phyloP scores from a whole-genome alignment of 2,888 invertebrate genomes.

The Acanthopleura granulata region DNA sequence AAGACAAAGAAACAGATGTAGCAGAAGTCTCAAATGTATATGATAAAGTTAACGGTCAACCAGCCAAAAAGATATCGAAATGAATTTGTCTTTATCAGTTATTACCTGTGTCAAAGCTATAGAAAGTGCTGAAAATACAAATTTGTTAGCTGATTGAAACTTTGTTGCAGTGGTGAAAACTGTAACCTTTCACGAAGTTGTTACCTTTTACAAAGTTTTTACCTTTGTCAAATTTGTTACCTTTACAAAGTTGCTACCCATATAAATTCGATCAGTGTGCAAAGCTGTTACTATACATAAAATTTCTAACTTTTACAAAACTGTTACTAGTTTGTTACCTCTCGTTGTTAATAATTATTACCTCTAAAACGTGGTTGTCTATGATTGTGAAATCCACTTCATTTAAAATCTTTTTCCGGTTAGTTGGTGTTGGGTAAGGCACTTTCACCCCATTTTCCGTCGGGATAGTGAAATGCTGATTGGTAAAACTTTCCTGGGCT shows the following conservation, averaged over 20 bases:
- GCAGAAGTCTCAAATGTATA: too few relatives aligned
- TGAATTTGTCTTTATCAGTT: background rate
- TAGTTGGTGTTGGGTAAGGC: conserved; percentile 17
- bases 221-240: too few relatives aligned
- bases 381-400: conserved; percentile 15
- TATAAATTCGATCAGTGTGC: background rate
- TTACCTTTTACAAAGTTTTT: too few relatives aligned
- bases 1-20: background rate
- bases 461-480: background rate
- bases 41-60: too few relatives aligned
- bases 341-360: background rate
- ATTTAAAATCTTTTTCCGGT: conserved; percentile 20
- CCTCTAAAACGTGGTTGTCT: conserved; percentile 22
- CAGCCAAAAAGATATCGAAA: background rate
- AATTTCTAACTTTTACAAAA: too few relatives aligned
- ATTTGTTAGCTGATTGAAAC: too few relatives aligned
- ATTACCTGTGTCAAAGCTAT: background rate
- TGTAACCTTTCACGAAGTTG: too few relatives aligned
- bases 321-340: background rate
- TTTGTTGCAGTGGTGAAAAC: too few relatives aligned
- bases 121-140: too few relatives aligned
- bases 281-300: background rate
- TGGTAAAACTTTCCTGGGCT: background rate
- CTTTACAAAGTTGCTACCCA: too few relatives aligned
- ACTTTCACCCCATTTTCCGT: background rate